Conservation (phyloP, 2,888 invertebrate genomes). For the Ypsolopha sequella region DNA sequence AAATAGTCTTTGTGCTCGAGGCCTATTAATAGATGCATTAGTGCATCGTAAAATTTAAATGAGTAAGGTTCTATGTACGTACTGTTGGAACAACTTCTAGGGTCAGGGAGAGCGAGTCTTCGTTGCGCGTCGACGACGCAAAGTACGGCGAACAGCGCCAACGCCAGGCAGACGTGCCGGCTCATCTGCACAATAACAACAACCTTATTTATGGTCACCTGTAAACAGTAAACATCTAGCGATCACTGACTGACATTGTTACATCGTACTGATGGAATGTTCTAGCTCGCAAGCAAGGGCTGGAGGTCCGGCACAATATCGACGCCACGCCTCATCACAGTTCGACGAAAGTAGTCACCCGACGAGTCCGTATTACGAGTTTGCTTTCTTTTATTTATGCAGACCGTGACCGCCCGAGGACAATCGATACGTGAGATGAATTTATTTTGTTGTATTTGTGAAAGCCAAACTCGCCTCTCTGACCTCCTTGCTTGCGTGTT, state of each 20-base stretch:
- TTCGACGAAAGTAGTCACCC: slow-evolving; percentile 45
- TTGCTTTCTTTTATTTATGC: slow-evolving; percentile 68
- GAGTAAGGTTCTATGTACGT: slow-evolving; percentile 47
- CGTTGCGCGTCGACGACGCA: slow-evolving; percentile 84
- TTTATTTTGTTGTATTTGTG: slow-evolving; percentile 70
- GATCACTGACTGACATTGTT: neutral
- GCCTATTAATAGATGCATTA: too few species aligned
- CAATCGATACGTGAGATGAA: slow-evolving; percentile 70
- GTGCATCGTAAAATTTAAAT: too few species aligned
- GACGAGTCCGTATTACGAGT: slow-evolving; percentile 44
- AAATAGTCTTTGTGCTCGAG: too few species aligned
- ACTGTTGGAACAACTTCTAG: slow-evolving; percentile 91
- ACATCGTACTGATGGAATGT: neutral
- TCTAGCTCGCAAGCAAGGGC: neutral
- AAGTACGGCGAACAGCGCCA: slow-evolving; percentile 69
- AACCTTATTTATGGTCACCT: neutral
- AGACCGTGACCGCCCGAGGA: slow-evolving; percentile 57
- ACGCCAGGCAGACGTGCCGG: slow-evolving; percentile 48
- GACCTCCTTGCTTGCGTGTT: slow-evolving; percentile 57
- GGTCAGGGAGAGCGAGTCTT: slow-evolving; percentile 88
- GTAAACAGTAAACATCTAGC: too few species aligned
- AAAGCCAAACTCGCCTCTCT: slow-evolving; percentile 62
- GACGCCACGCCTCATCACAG: neutral
- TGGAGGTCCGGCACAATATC: neutral
- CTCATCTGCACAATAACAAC: slow-evolving; percentile 42